Conservation (phyloP, 2,888 invertebrate genomes). For the Rotaria macrura region DNA sequence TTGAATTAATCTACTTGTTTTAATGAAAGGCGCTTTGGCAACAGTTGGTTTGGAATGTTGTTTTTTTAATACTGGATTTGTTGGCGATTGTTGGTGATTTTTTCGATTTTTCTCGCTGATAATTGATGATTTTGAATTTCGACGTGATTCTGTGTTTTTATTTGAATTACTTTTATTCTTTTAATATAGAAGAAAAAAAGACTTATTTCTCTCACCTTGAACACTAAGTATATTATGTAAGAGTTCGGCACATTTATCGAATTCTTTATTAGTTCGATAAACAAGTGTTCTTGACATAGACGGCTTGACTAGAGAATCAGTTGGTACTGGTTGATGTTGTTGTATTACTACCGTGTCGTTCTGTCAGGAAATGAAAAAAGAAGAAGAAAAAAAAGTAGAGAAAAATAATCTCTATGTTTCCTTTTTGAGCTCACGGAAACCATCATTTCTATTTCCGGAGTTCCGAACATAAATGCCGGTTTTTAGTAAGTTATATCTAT, state of each 20-base stretch:
- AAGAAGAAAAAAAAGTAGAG: too few species aligned
- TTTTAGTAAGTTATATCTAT: background rate
- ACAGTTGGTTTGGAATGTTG: background rate
- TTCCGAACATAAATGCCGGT: background rate
- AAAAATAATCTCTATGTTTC: background rate
- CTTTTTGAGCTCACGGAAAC: background rate
- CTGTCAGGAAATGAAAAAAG: background rate
- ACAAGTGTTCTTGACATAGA: constrained; percentile 14
- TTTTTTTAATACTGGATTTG: background rate
- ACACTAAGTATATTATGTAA: constrained; percentile 11
- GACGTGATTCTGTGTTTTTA: background rate
- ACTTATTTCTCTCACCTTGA: background rate
- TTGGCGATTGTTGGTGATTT: background rate
- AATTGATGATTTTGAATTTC: background rate
- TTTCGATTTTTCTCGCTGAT: background rate
- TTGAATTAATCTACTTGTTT: background rate
- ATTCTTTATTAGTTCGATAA: constrained; percentile 17
- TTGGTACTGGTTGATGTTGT: background rate
- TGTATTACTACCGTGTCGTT: background rate
- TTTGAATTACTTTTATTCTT: background rate
- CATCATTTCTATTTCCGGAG: background rate
- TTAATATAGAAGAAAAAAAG: background rate
- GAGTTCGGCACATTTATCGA: constrained; percentile 13
- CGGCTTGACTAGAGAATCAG: background rate
- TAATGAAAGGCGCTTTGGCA: background rate